Evolutionary conservation across 1,140 invertebrate species (phyloP).

Genomic region (Plectrocnemia conspersa): DNA sequence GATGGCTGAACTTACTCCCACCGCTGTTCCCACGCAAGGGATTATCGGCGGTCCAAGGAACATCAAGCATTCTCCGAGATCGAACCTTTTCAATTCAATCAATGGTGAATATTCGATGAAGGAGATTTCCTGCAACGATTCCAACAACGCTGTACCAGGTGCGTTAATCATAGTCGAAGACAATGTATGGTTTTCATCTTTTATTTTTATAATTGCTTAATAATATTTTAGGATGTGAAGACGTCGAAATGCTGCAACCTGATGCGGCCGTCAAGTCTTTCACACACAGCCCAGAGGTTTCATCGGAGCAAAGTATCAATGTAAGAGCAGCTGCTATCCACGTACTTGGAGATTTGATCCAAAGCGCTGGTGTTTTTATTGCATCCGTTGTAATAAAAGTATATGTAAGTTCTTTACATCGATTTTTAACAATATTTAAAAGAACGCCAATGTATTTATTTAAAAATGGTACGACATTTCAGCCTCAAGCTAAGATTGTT

Average conservation of each 20-base stretch:
- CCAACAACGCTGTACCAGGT: constrained; percentile 7
- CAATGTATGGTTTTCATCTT: not conserved
- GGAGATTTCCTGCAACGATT: constrained; percentile 6
- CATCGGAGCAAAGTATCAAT: constrained; percentile 68
- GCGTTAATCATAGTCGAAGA: constrained; percentile 9
- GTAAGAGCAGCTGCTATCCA: constrained; percentile 87
- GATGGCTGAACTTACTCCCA: not conserved
- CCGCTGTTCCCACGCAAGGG: not conserved
- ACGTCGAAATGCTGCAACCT: constrained; percentile 25
- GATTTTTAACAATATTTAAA: not conserved
- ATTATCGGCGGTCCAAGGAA: constrained; percentile 11
- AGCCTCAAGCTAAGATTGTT: constrained; percentile 71
- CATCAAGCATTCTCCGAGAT: constrained; percentile 1
- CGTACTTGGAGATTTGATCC: constrained; percentile 86
- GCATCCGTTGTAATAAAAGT: constrained; percentile 81
- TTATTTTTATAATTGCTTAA: not conserved
- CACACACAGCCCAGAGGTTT: constrained; percentile 10
- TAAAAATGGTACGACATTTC: constrained; percentile 36
- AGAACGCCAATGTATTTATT: not conserved
- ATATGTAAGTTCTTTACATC: constrained; percentile 55
- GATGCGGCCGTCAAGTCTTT: constrained; percentile 3
- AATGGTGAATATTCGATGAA: constrained; percentile 30
- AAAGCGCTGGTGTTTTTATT: constrained; percentile 81
- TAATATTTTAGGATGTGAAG: constrained; percentile 22
- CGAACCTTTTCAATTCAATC: constrained; percentile 23